Conservation (phyloP, 2,797 vertebrate species). For the Varecia variegata region DNA sequence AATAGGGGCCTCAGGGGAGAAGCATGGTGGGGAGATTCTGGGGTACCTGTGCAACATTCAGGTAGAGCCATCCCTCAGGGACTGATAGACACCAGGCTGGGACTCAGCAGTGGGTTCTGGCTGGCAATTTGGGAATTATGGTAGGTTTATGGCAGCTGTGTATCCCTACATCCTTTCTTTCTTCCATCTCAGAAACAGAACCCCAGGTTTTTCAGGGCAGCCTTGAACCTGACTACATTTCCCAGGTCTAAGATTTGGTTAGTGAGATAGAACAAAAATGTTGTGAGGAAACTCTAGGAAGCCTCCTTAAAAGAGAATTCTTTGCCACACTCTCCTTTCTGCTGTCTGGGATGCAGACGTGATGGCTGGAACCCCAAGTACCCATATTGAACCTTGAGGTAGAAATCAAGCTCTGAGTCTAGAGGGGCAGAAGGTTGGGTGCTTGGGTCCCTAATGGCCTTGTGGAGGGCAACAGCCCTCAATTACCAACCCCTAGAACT, state of each 20-base stretch:
- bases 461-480: neutral
- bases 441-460: neutral
- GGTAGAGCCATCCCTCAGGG: no score
- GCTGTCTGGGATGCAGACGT: neutral
- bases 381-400: neutral
- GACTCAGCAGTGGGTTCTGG: neutral
- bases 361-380: neutral
- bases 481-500: neutral
- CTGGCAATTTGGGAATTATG: neutral
- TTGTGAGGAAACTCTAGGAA: neutral
- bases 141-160: neutral
- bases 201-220: neutral
- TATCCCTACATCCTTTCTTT: neutral
- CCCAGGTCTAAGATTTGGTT: neutral
- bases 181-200: neutral
- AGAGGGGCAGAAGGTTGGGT: neutral
- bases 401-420: neutral
- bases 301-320: neutral
- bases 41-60: no score
- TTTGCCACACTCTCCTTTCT: neutral
- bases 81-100: neutral
- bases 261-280: neutral
- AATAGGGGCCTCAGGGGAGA: neutral
- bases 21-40: neutral
- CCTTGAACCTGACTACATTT: neutral